phyloP scores from a whole-genome alignment of 2,113 vertebrate genomes.

The Elanoides forficatus region DNA sequence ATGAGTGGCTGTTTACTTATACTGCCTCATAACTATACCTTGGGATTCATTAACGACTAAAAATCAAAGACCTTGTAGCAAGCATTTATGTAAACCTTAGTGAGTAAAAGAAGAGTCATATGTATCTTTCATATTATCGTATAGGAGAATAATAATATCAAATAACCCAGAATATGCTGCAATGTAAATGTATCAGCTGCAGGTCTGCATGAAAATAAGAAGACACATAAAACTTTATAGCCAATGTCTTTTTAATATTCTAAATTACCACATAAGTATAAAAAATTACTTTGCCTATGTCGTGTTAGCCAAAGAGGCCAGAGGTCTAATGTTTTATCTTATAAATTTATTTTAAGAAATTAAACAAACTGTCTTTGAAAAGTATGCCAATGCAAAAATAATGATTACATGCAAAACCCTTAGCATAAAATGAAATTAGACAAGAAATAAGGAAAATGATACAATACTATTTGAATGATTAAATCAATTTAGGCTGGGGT shows the following conservation, averaged over 20 bases:
- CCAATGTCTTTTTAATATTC: neutral
- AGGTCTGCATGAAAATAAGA: neutral
- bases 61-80: neutral
- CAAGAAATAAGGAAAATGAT: neutral
- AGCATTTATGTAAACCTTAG: neutral
- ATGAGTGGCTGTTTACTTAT: neutral
- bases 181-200: neutral
- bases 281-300: conserved; percentile 10
- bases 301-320: neutral
- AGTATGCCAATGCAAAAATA: neutral
- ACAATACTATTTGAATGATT: neutral
- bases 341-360: conserved; percentile 1
- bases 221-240: neutral
- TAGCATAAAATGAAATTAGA: conserved; percentile 7
- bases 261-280: conserved; percentile 5
- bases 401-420: neutral
- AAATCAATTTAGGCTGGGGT: neutral
- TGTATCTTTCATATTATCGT: neutral
- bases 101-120: neutral
- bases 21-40: neutral
- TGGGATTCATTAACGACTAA: neutral
- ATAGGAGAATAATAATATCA: neutral
- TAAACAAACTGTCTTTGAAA: neutral
- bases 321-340: neutral
- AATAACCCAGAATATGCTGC: neutral